Evolutionary conservation across 1,140 invertebrate genomes (phyloP), one percentile per base, ranked within the genome.

Genomic region (Ruditapes philippinarum): DNA sequence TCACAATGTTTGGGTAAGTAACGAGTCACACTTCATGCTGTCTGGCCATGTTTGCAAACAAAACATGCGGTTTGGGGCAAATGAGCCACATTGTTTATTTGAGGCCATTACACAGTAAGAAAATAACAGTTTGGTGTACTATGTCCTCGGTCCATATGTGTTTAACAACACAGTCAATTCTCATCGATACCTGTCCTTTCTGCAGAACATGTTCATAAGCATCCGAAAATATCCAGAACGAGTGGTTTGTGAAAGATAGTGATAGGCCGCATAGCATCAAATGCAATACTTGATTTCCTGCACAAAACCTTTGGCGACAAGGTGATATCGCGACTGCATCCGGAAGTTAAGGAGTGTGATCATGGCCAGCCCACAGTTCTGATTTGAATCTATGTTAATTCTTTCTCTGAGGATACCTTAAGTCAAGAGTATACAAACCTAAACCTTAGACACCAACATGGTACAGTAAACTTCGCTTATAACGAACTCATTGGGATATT

Each of bases 41-140:
- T 79, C 49, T 79, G 76, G 76, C 33, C 76, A 7, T 51, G 76
- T 38, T 31, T 54, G 49, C 17, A 57, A 79, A 33, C 76, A 33
- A 57, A 57, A 79, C 51, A 79, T 79, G 76, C 11, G n/a, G 25
- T 86, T 74, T 51, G 51, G 45, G 40, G 45, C 40, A 57, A 31
- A 84, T 54, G 62, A 84, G 51, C 82, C 45, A 45, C 62, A n/a
- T 49, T 65, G 36, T 49, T 84, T 65, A 40, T 31, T 40, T 65
- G 19, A 83, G 80, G 14, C 42, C 42, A 45, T 45, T 45, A 14
- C 42, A 45, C 14, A 45, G 42, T 86, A 68, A 57, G 38, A 74
- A 86, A 76, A 33, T 86, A 86, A 86, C 83, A 5, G 70, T 86
- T 57, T 74, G 83, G 83, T 86, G 83, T 86, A 45, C 83, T 36